These are phyloP conservation scores for Pluvianellus socialis DNA, from an alignment of 2,113 vertebrate species.

Conservation along the genomic window DNA sequence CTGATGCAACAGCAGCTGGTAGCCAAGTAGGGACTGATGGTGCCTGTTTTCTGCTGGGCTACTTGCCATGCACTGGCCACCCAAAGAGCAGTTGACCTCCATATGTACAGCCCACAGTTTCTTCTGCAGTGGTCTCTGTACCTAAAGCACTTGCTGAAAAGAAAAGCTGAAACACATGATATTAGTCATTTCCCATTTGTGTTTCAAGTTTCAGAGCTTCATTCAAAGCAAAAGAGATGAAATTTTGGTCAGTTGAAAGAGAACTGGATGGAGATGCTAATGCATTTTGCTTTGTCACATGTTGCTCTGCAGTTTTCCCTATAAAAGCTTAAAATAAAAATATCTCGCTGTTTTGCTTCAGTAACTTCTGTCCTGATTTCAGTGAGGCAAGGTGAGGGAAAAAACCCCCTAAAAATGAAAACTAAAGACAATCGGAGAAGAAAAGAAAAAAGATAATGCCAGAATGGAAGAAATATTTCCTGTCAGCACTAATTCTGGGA, in stretches of 20 bases:
- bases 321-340: background rate
- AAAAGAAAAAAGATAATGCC: background rate
- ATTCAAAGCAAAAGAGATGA: background rate
- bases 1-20: background rate
- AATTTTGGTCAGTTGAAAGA: background rate
- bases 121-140: background rate
- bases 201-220: background rate
- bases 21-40: background rate
- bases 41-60: background rate
- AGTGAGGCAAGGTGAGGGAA: background rate
- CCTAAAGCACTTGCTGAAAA: background rate
- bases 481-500: background rate
- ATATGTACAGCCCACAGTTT: background rate
- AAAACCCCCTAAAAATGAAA: background rate
- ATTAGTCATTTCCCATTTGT: background rate
- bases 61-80: background rate
- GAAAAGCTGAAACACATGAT: background rate
- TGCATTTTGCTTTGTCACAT: background rate
- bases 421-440: background rate
- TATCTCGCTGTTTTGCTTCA: background rate
- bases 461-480: background rate
- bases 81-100: background rate
- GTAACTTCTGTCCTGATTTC: background rate
- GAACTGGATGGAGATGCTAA: background rate
- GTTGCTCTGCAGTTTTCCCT: background rate